Base-by-base conservation (phyloP, 2,888 invertebrate species). In the Brachypalpus laphriformis region DNA sequence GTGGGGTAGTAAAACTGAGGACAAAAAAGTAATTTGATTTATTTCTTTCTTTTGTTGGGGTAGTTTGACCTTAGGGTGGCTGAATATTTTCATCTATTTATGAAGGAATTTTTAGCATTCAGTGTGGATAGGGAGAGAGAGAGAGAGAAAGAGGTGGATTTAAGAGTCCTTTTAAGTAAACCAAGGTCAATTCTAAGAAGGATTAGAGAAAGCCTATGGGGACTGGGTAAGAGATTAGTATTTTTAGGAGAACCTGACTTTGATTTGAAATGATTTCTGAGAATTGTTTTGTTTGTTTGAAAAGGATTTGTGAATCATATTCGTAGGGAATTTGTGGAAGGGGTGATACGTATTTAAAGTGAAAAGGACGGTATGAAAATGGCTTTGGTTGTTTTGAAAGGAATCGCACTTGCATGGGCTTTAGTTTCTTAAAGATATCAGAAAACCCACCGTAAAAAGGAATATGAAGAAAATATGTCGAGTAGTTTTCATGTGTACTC, bases 11-110 rank as follows among this genome's bases (percentile, higher is more conserved):
- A 34, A 40, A 68, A 31, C 14, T n/a, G n/a, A 37, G 34, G 56
- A 56, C 16, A 49, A n/a, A 25, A 25, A 75, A 47, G 47, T 57
- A 75, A 75, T 75, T 75, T 75, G 75, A 75, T 75, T 65, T 75
- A 75, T 75, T 57, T 57, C 28, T 22, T 42, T 18, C n/a, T n/a
- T n/a, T n/a, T n/a, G n/a, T n/a, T 49, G 16, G 25, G 25, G 7
- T 9, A 2, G 3, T 16, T 18, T n/a, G 37, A 11, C 0, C 3
- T n/a, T n/a, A 18, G 5, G 3, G 6, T 2, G 14, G 37, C 2
- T 1, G 16, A 57, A 57, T 47, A n/a, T 47, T 57, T 71, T 47
- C 25, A 37, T 59, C 56, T 28, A 20, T 18, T 40, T 7, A 8
- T 37, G 31, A 49, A 11, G 47, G 49, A 34, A 45, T 18, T 61